Percentiles rank a stretch among this genome's conserved stretches.
Evolutionary conservation across 2,113 vertebrate genomes (phyloP).

Genomic region (Sigmodon hispidus): DNA sequence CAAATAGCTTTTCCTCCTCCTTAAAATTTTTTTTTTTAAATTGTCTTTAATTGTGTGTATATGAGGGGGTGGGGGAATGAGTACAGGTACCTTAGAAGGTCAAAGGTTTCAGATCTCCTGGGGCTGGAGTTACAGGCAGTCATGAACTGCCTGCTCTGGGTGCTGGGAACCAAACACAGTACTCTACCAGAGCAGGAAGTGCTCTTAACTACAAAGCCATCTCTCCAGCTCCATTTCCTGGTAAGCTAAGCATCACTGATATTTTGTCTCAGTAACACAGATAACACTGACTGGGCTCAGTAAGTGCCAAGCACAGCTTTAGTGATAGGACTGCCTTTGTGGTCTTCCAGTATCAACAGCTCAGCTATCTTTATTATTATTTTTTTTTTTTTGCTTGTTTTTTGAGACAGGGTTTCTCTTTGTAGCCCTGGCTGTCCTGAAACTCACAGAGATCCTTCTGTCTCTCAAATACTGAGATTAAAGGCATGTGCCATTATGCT

Average conservation of each 20-base stretch:
- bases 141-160: neutral
- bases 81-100: neutral
- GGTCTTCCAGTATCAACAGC: conserved; percentile 18
- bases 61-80: neutral
- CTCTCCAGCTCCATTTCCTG: neutral
- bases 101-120: neutral
- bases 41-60: neutral
- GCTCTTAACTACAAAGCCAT: neutral
- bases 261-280: neutral
- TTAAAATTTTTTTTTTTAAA: neutral
- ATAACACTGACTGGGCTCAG: neutral
- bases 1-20: neutral
- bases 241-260: neutral
- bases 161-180: neutral
- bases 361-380: neutral
- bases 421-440: neutral
- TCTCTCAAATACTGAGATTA: neutral
- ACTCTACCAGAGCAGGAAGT: neutral
- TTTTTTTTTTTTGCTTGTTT: neutral
- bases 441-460: neutral
- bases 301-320: conserved; percentile 14
- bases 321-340: conserved; percentile 3
- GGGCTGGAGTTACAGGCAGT: neutral
- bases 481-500: neutral
- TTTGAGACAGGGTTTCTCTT: neutral